phyloP scores from a whole-genome alignment of 2,797 vertebrate genomes.

The Scomberomorus guttatus region DNA sequence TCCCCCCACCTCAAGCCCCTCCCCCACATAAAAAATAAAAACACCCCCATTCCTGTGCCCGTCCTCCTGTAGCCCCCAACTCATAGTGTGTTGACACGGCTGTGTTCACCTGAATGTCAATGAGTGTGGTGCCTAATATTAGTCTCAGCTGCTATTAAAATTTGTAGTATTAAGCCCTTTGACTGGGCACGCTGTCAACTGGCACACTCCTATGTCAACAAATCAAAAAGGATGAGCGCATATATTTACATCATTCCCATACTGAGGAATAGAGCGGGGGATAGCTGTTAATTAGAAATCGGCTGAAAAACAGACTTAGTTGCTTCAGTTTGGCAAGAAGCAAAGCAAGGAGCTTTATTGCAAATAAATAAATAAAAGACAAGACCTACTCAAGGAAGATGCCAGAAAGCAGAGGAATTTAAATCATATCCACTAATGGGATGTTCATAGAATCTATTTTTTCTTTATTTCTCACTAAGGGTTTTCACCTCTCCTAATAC shows the following conservation, averaged over 20 bases:
- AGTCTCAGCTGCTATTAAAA: constrained; percentile 73
- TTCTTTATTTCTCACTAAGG: constrained; percentile 58
- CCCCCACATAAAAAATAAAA: constrained; percentile 28
- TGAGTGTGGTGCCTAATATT: constrained; percentile 67
- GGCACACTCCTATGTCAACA: constrained; percentile 81
- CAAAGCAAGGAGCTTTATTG: constrained; percentile 79
- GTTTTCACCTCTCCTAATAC: constrained; percentile 34
- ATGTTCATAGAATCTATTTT: constrained; percentile 79
- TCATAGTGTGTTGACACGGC: constrained; percentile 48
- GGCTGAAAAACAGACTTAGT: constrained; percentile 83
- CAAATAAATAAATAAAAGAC: constrained; percentile 73
- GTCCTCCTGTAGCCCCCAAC: constrained; percentile 30
- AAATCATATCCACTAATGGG: constrained; percentile 83
- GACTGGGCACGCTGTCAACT: constrained; percentile 83
- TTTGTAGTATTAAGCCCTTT: constrained; percentile 71
- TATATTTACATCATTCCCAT: constrained; percentile 82
- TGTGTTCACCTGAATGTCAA: constrained; percentile 65
- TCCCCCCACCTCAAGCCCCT: not conserved
- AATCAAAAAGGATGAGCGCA: constrained; percentile 84
- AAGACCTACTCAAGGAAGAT: constrained; percentile 77
- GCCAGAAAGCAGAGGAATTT: constrained; percentile 78
- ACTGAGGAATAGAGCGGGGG: constrained; percentile 56
- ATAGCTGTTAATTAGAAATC: constrained; percentile 84
- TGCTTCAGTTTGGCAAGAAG: constrained; percentile 83
- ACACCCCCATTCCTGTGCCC: not conserved